These are phyloP conservation scores for Charadrius vociferus DNA, from an alignment of 2,113 vertebrate species.

Conservation along the genomic window DNA sequence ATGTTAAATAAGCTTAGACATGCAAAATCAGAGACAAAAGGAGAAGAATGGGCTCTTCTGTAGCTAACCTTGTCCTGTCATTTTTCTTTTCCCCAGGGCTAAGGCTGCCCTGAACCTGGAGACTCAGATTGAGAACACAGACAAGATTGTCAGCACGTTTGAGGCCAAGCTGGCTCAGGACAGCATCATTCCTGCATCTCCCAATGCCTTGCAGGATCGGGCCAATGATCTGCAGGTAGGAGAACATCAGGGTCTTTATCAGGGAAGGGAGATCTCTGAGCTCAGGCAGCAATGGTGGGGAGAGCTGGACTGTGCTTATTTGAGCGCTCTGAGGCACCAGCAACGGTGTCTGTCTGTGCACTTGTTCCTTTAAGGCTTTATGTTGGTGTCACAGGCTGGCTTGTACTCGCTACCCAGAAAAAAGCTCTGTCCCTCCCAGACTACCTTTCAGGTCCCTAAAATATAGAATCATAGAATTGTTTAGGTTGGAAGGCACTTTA, in stretches of 20 bases:
- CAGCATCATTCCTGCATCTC: constrained; percentile 74
- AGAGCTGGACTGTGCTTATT: not conserved
- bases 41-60: not conserved
- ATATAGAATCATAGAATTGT: not conserved
- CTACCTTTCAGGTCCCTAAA: not conserved
- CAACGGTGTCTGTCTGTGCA: not conserved
- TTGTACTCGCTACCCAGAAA: not conserved
- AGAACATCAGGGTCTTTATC: not conserved
- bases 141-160: constrained; percentile 81
- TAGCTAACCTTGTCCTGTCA: not conserved
- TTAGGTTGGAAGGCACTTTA: not conserved
- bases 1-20: not conserved
- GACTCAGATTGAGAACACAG: constrained; percentile 84
- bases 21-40: not conserved
- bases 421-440: not conserved
- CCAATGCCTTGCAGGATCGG: constrained; percentile 78
- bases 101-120: constrained; percentile 88
- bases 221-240: constrained; percentile 83
- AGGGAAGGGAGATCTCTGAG: not conserved
- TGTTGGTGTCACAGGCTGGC: not conserved
- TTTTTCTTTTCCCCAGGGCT: constrained; percentile 72
- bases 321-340: not conserved
- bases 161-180: constrained; percentile 86
- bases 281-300: not conserved
- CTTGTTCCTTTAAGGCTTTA: not conserved